A percentile compares a stretch with the other conserved stretches of the same genome.
Conservation (phyloP, 2,888 invertebrate genomes). For the Hydroisotoma schaefferi region DNA sequence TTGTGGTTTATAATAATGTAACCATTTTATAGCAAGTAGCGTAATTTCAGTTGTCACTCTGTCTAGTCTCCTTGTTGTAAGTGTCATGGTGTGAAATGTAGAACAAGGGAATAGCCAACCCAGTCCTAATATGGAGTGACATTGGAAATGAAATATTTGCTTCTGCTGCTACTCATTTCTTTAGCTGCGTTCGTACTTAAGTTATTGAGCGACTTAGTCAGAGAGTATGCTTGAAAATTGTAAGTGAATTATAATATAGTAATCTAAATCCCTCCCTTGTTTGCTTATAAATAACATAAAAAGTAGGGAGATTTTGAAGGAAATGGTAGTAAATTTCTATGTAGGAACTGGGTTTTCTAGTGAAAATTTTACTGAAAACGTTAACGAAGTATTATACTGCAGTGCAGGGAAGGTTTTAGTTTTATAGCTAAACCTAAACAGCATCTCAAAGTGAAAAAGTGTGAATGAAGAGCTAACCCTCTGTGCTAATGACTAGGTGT, state of each 20-base stretch:
- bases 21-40: too few relatives aligned
- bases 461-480: background rate
- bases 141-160: slow-evolving; percentile 9
- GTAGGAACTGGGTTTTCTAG: too few relatives aligned
- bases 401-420: too few relatives aligned
- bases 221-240: background rate
- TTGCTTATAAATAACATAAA: background rate
- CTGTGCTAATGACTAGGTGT: slow-evolving; percentile 2
- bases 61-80: too few relatives aligned
- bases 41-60: too few relatives aligned
- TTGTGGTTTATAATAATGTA: too few relatives aligned
- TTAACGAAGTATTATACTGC: too few relatives aligned
- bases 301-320: background rate
- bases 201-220: too few relatives aligned
- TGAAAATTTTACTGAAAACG: too few relatives aligned
- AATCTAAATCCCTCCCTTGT: too few relatives aligned
- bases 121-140: background rate
- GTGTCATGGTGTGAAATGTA: slow-evolving; percentile 15
- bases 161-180: background rate
- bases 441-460: background rate
- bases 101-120: slow-evolving; percentile 3
- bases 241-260: background rate
- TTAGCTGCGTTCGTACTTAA: background rate
- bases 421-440: too few relatives aligned
- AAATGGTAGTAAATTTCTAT: too few relatives aligned